A percentile compares a stretch with the other conserved stretches of the same genome.
Evolutionary conservation across 2,888 invertebrate species (phyloP).

Genomic region (Zele albiditarsus): DNA sequence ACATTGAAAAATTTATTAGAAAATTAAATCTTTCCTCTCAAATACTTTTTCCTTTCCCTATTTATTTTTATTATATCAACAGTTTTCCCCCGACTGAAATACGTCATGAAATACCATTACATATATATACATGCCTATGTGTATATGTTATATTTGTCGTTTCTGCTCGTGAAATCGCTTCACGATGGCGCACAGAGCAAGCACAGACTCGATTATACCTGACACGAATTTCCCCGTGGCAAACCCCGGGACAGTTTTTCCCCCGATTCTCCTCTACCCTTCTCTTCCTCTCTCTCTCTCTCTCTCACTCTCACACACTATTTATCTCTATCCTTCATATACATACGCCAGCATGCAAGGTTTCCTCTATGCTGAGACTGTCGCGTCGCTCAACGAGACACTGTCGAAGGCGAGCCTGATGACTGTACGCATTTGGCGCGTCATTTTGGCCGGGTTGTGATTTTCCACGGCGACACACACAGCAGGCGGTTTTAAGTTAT

Average conservation of each 20-base stretch:
- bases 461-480: conserved; percentile 16
- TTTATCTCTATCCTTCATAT: background rate
- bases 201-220: conserved; percentile 38
- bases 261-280: background rate
- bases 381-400: background rate
- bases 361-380: background rate
- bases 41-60: background rate
- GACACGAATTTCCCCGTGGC: conserved; percentile 35
- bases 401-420: background rate
- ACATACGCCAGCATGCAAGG: background rate
- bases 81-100: background rate
- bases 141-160: background rate
- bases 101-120: background rate
- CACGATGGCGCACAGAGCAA: background rate
- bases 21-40: background rate
- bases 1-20: background rate
- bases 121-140: background rate
- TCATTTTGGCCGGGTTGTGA: conserved; percentile 22
- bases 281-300: background rate
- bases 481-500: conserved; percentile 17
- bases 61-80: background rate
- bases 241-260: conserved; percentile 24
- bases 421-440: conserved; percentile 8
- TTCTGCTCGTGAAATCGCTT: conserved; percentile 16
- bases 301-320: background rate